Base-by-base conservation (phyloP, 1,140 invertebrate species). In the Drosophila lacertosa region DNA sequence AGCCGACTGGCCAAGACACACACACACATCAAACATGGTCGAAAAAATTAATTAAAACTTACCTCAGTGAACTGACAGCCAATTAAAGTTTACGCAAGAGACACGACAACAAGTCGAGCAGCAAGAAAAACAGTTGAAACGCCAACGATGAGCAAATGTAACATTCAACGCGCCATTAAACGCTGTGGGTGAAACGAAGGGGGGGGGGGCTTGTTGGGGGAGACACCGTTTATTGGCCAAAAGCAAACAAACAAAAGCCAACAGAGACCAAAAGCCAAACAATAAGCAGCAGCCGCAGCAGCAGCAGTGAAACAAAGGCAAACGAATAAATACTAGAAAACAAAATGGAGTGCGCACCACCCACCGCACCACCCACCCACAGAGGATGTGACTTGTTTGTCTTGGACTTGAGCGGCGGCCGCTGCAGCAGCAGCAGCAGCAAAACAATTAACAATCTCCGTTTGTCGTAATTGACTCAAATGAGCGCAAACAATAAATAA, bases 381-480 rank as follows among this genome's bases (percentile, higher is more conserved):
- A 63, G 29, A 79, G 69, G 64, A 77, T 84, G 66, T 68, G 55
- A 51, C 75, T 67, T 83, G 80, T 83, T 83, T 83, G 75, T 72
- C 80, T 78, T 83, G 66, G 59, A 75, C 80, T 86, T 80, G 65
- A 80, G 57, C 58, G 54, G 29, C 40, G 13, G 35, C 40, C 33
- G 53, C 39, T 62, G 51, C 32, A 42, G 51, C 42, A 44, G 40
- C 20, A 44, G 40, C 20, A 58, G 77, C 29, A 67, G 48, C 68
- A 77, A 84, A 84, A 84, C 81, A 84, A 84, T 84, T 84, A 84
- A 84, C 80, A 84, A 84, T 84, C 81, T 84, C 76, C 80, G 76
- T 79, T 83, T 76, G 75, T 66, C 57, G 78, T 84, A 84, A 84
- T 84, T 84, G 81, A 84, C 81, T 84, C 81, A 84, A 84, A 84